Percentiles rank a stretch among this genome's conserved stretches.
Evolutionary conservation across 1,140 invertebrate species (phyloP).

Genomic region (Choristoneura fumiferana): DNA sequence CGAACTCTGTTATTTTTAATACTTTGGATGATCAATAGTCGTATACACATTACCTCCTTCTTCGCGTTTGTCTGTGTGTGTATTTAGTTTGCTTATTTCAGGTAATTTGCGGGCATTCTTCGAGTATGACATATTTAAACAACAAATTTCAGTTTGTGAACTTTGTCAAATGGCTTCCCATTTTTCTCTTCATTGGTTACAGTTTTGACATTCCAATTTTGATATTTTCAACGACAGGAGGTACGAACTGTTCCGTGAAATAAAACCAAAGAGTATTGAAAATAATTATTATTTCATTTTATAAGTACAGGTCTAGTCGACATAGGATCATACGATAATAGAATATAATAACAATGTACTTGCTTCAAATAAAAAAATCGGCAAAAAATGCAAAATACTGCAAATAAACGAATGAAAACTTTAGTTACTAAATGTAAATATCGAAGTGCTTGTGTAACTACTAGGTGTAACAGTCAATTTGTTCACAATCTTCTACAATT

Average conservation of each 20-base stretch:
- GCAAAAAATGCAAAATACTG: background rate
- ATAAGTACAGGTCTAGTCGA: conserved; percentile 64
- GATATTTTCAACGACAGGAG: conserved; percentile 30
- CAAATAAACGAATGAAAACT: background rate
- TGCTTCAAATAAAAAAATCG: background rate
- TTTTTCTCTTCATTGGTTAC: conserved; percentile 54
- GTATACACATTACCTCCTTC: conserved; percentile 42
- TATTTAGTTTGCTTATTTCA: conserved; percentile 56
- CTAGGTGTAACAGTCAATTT: background rate
- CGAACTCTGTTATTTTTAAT: conserved; percentile 8
- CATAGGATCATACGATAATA: conserved; percentile 52
- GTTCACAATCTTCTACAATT: no score
- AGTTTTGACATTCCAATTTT: conserved; percentile 61
- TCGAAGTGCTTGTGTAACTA: background rate
- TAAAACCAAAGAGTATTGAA: conserved; percentile 29
- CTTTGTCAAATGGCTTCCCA: conserved; percentile 71
- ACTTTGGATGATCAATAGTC: background rate
- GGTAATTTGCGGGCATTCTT: conserved; percentile 64
- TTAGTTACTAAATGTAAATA: background rate
- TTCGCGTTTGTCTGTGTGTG: conserved; percentile 39
- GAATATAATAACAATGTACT: conserved; percentile 52
- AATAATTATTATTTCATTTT: conserved; percentile 68
- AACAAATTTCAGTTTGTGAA: conserved; percentile 69
- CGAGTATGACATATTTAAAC: conserved; percentile 72
- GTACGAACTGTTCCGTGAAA: conserved; percentile 4